A percentile compares a stretch with the other conserved stretches of the same genome.
Conservation (phyloP, 2,888 invertebrate genomes). For the Biston stratarius region DNA sequence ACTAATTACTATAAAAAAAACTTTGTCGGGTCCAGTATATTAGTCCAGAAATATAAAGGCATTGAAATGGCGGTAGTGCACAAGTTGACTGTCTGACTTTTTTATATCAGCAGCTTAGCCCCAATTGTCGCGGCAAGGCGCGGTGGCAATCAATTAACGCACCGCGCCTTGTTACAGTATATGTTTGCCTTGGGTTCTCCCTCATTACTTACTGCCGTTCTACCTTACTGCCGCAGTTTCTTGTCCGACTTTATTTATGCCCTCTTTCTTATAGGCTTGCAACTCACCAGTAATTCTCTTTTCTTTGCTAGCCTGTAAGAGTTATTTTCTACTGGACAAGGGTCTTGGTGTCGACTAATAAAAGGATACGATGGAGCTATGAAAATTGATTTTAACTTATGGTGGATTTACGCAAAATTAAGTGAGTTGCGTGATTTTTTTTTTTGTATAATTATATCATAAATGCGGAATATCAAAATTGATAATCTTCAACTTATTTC, state of each 20-base stretch:
- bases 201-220: slow-evolving; percentile 80
- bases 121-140: slow-evolving; percentile 57
- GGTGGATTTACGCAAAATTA: neutral
- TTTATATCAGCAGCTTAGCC: slow-evolving; percentile 41
- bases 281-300: slow-evolving; percentile 10
- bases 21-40: too few species aligned
- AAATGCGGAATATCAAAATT: too few species aligned
- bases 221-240: slow-evolving; percentile 55
- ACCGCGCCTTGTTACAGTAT: slow-evolving; percentile 73
- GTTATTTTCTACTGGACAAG: slow-evolving; percentile 14
- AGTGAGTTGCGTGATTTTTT: too few species aligned
- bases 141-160: slow-evolving; percentile 79
- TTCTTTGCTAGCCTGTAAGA: slow-evolving; percentile 1
- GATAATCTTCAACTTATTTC: too few species aligned
- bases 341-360: slow-evolving; percentile 2
- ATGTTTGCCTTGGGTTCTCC: slow-evolving; percentile 73
- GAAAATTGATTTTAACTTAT: neutral
- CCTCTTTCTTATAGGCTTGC: slow-evolving; percentile 55
- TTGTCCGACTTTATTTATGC: slow-evolving; percentile 58
- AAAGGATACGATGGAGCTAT: neutral
- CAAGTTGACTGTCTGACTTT: slow-evolving; percentile 6
- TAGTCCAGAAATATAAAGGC: too few species aligned
- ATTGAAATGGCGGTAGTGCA: neutral
- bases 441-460: too few species aligned
- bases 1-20: too few species aligned